Conservation (phyloP, 2,113 vertebrate species). For the Pampusana beccarii region DNA sequence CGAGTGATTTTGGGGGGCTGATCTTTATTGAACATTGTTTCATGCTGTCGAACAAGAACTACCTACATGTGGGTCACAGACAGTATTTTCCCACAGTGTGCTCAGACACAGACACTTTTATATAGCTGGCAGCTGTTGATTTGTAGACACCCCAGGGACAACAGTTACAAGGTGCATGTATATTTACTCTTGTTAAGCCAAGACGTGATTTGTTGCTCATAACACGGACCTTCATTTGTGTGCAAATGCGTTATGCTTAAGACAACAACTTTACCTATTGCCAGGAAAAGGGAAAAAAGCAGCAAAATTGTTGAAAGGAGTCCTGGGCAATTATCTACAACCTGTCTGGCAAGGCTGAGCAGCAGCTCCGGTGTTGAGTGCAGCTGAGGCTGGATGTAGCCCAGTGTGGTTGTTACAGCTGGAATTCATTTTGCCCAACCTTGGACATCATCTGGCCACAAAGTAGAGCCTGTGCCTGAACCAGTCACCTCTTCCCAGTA, state of each 20-base stretch:
- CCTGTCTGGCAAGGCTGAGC: not conserved
- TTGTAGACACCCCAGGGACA: conserved; percentile 16
- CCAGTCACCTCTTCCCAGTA: not conserved
- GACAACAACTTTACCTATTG: not conserved
- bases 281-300: not conserved
- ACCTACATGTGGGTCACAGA: not conserved
- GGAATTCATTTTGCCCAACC: not conserved
- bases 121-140: not conserved
- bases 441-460: not conserved
- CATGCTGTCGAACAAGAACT: not conserved
- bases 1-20: not conserved
- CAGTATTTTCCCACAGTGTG: not conserved
- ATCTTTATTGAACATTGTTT: not conserved
- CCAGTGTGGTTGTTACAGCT: not conserved
- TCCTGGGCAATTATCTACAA: not conserved
- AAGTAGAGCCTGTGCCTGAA: not conserved
- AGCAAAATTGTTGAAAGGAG: not conserved
- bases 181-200: not conserved
- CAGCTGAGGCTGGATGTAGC: rapidly evolving
- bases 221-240: not conserved
- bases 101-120: not conserved
- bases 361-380: not conserved
- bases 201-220: not conserved
- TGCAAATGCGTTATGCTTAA: not conserved
- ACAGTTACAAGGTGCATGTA: not conserved